These are phyloP conservation scores for Arrhamphus sclerolepis DNA, from an alignment of 2,797 vertebrate genomes.

Conservation along the genomic window DNA sequence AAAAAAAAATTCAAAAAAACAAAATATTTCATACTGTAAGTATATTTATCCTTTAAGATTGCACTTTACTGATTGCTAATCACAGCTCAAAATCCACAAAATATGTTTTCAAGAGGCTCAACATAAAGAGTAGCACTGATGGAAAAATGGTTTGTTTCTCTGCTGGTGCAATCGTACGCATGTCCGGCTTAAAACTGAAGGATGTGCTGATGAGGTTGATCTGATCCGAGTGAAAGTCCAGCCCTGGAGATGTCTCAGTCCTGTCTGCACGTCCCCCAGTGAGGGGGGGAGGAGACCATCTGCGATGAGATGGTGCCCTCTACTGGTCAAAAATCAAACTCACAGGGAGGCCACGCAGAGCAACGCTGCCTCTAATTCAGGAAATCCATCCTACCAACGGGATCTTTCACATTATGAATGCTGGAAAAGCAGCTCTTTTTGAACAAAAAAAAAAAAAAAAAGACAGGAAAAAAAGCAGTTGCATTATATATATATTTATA, in stretches of 20 bases:
- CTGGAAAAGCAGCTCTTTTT: slow-evolving; percentile 75
- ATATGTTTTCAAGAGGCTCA: slow-evolving; percentile 69
- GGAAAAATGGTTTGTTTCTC: slow-evolving; percentile 31
- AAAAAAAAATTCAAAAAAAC: slow-evolving; percentile 38
- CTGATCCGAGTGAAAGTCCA: slow-evolving; percentile 53
- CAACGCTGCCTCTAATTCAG: slow-evolving; percentile 63
- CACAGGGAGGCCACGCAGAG: slow-evolving; percentile 44
- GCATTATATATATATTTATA: slow-evolving; percentile 15
- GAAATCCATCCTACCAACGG: slow-evolving; percentile 33
- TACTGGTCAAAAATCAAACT: slow-evolving; percentile 55
- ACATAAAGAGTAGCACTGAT: slow-evolving; percentile 63
- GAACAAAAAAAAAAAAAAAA: slow-evolving; percentile 62
- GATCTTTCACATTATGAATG: slow-evolving; percentile 84
- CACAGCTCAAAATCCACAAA: slow-evolving; percentile 81
- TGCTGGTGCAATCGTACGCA: slow-evolving; percentile 51
- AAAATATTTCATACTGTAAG: slow-evolving; percentile 72
- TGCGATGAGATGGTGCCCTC: slow-evolving; percentile 51
- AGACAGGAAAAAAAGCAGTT: slow-evolving; percentile 79
- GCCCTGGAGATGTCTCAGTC: slow-evolving; percentile 29
- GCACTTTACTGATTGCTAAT: slow-evolving; percentile 86
- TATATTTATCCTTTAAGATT: slow-evolving; percentile 80
- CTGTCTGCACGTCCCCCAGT: slow-evolving; percentile 26
- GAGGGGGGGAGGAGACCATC: slow-evolving; percentile 21
- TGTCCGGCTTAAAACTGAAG: too few species aligned
- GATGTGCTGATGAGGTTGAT: slow-evolving; percentile 53